Evolutionary conservation across 2,888 invertebrate genomes (phyloP).

Genomic region (Cordilura impudica): DNA sequence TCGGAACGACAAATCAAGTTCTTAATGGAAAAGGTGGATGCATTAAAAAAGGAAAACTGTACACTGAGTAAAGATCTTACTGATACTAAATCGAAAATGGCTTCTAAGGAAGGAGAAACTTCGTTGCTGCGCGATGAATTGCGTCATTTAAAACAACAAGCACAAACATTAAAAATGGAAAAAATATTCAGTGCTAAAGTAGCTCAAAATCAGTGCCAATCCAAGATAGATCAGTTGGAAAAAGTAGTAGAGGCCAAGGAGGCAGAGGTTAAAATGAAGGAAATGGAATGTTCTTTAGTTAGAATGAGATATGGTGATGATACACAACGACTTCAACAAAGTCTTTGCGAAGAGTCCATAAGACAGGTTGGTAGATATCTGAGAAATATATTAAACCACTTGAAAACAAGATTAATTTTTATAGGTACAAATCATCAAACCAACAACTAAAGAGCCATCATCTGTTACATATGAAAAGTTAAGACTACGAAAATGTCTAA

Average conservation of each 20-base stretch:
- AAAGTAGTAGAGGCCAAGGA: conserved; percentile 72
- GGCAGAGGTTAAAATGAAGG: conserved; percentile 70
- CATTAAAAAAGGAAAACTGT: conserved; percentile 71
- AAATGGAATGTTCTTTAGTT: conserved; percentile 69
- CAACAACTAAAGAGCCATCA: background rate
- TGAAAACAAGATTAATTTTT: background rate
- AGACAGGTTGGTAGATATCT: background rate
- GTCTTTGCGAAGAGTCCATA: conserved; percentile 57
- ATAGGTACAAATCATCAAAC: conserved; percentile 11
- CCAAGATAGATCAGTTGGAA: conserved; percentile 70
- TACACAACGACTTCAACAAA: conserved; percentile 63
- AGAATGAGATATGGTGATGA: conserved; percentile 71
- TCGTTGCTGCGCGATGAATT: conserved; percentile 73
- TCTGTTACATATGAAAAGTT: conserved; percentile 1
- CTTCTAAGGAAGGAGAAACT: conserved; percentile 73
- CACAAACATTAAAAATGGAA: conserved; percentile 72
- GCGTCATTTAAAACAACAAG: conserved; percentile 72
- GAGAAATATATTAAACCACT: no score
- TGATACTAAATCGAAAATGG: conserved; percentile 69
- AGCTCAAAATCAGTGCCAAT: conserved; percentile 68
- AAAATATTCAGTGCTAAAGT: conserved; percentile 70
- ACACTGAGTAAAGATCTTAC: conserved; percentile 70
- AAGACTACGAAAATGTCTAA: conserved; percentile 51
- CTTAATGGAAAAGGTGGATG: conserved; percentile 73
- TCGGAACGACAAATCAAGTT: conserved; percentile 74